Evolutionary conservation across 1,140 invertebrate species (phyloP).

Genomic region (Eciton burchellii): DNA sequence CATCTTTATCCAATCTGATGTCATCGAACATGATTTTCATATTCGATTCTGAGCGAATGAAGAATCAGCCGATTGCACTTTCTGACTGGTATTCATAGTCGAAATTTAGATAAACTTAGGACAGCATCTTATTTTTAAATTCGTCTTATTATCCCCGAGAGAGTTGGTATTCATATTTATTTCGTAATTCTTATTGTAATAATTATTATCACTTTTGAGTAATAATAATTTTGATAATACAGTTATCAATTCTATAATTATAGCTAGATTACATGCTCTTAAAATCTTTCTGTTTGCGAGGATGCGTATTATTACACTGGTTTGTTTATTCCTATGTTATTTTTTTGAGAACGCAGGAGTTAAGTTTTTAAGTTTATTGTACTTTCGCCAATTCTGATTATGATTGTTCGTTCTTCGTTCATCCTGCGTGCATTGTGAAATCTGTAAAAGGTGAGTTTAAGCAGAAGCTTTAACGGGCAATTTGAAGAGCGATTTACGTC

Average conservation of each 20-base stretch:
- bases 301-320: too few relatives aligned
- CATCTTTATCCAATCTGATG: too few relatives aligned
- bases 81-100: constrained; percentile 5
- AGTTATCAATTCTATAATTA: too few relatives aligned
- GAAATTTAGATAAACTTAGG: not conserved
- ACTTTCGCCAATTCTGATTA: not conserved
- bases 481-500: constrained; percentile 6
- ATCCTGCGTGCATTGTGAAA: constrained; percentile 5
- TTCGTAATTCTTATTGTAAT: not conserved
- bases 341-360: too few relatives aligned
- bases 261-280: too few relatives aligned
- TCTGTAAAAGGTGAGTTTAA: constrained; percentile 3
- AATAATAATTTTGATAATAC: too few relatives aligned
- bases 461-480: not conserved
- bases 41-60: constrained; percentile 5
- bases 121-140: not conserved
- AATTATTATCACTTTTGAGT: too few relatives aligned
- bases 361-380: not conserved
- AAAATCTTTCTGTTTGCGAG: too few relatives aligned
- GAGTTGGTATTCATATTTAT: constrained; percentile 1
- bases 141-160: not conserved
- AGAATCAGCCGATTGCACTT: not conserved
- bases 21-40: not conserved
- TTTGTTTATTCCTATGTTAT: too few relatives aligned
- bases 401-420: not conserved